Conservation (phyloP, 2,888 invertebrate species). For the Hylaea fasciaria region DNA sequence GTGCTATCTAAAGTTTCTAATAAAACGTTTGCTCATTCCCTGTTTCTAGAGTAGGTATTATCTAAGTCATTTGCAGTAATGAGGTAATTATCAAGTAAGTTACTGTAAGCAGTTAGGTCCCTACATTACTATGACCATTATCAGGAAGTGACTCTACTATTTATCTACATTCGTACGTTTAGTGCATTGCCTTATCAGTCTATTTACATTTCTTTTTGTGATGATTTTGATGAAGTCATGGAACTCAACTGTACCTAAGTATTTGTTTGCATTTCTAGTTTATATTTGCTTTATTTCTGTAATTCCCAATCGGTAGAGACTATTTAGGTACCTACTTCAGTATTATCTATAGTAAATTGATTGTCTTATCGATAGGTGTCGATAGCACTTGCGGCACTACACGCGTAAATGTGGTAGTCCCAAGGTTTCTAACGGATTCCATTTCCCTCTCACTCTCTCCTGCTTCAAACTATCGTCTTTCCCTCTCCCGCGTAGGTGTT, state of each 20-base stretch:
- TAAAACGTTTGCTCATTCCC: slow-evolving; percentile 1
- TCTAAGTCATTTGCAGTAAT: not conserved
- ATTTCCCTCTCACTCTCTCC: slow-evolving; percentile 53
- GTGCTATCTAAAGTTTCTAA: slow-evolving; percentile 1
- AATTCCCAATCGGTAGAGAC: not conserved
- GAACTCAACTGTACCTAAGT: too few species aligned
- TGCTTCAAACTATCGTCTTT: slow-evolving; percentile 42
- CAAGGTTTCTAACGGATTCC: slow-evolving; percentile 75
- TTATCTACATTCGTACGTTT: too few species aligned
- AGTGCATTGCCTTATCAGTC: too few species aligned
- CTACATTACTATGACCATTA: too few species aligned
- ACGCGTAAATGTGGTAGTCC: slow-evolving; percentile 80
- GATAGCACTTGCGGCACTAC: slow-evolving; percentile 54
- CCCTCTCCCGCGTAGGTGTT: slow-evolving; percentile 71
- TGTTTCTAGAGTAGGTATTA: not conserved
- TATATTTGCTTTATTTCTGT: not conserved
- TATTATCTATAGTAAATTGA: slow-evolving; percentile 39
- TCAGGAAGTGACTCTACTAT: too few species aligned
- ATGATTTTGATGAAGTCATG: too few species aligned
- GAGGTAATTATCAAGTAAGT: not conserved
- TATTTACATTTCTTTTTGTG: too few species aligned
- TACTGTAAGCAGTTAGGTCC: not conserved
- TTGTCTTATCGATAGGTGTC: too few species aligned
- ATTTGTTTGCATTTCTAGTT: too few species aligned
- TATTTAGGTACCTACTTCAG: not conserved